These are phyloP conservation scores for Bombus confusus DNA, from an alignment of 1,140 invertebrate genomes.

Conservation along the genomic window DNA sequence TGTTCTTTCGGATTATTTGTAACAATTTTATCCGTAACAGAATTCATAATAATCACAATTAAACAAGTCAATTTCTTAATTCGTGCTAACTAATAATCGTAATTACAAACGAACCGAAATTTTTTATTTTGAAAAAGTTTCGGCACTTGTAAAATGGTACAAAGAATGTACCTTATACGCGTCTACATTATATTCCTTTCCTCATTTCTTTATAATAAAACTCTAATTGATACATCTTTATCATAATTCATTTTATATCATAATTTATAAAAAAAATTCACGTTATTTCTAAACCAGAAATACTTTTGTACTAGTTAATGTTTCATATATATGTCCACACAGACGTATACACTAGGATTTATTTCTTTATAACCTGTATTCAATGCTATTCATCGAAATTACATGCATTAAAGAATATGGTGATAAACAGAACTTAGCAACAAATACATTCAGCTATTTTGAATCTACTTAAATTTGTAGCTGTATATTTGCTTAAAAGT, in stretches of 20 bases:
- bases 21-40: background rate
- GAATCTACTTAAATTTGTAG: background rate
- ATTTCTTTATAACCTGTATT: background rate
- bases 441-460: background rate
- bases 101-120: background rate
- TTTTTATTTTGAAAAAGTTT: background rate
- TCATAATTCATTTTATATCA: background rate
- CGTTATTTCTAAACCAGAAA: background rate
- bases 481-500: background rate
- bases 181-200: background rate
- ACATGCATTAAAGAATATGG: background rate
- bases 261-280: background rate
- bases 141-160: background rate
- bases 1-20: background rate
- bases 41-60: background rate
- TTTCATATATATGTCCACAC: background rate
- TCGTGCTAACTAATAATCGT: constrained; percentile 13
- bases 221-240: background rate
- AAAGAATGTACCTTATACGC: background rate
- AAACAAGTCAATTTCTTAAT: constrained; percentile 11
- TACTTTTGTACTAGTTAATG: background rate
- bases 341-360: background rate
- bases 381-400: background rate
- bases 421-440: background rate
- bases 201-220: background rate